Base-by-base conservation (phyloP, 2,888 invertebrate species). In the Pterostichus niger region DNA sequence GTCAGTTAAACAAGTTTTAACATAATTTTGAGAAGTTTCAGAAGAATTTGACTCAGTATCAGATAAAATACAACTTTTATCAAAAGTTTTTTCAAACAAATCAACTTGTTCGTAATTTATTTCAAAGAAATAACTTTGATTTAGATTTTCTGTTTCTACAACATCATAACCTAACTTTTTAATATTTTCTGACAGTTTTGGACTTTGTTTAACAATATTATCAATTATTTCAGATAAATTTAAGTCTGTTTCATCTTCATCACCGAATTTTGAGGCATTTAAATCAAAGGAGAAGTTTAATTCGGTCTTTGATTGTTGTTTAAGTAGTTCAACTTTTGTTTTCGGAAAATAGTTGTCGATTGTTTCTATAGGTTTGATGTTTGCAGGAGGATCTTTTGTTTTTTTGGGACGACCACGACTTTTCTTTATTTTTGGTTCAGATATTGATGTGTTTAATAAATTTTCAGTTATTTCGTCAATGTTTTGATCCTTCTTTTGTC, bases 31-130 rank as follows among this genome's bases (percentile, higher is more conserved):
- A 24, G 24, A 24, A 24, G 1, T 24, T 24, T 24, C 24, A 24
- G 24, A 24, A 24, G 24, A 24, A 24, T 24, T 24, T 33, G 59
- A 33, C n/a, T 68, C 68, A 13, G 4, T 68, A 13, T 73, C 68
- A 31, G 44, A 9, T 15, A 80, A 44, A n/a, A n/a, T n/a, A n/a
- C 54, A 13, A 13, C 13, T 46, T 56, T 46, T 80, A 81, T 88
- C 86, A 84, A 94, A 88, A 3, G 93, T 91, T 86, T 92, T 90
- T 88, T 94, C 94, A 87, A 94, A 94, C 10, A 92, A 91, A 88
- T 94, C 94, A n/a, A 90, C 88, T 49, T 90, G 91, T 64, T 89
- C 90, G 0, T 90, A 90, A 77, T 90, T 85, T 85, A 89, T 89
- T 85, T 91, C 91, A 86, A 93, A 93, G 85, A 93, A 93, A 87